Evolutionary conservation across 2,888 invertebrate species (phyloP).

Genomic region (Drosophila prostipennis): DNA sequence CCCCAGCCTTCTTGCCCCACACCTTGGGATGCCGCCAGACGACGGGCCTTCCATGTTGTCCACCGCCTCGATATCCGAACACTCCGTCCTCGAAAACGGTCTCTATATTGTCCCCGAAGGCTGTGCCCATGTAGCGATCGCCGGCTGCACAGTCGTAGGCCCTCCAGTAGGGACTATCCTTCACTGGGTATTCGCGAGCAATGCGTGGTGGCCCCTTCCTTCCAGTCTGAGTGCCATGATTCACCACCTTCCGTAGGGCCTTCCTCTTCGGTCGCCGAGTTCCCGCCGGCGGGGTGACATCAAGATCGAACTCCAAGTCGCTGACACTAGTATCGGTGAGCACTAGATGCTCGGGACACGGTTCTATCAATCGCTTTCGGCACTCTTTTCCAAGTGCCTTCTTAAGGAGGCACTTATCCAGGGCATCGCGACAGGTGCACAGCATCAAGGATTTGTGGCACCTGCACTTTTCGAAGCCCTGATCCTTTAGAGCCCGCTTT

Average conservation of each 20-base stretch:
- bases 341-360: conserved; percentile 68
- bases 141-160: conserved; percentile 72
- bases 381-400: conserved; percentile 85
- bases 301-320: conserved; percentile 88
- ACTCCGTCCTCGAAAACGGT: conserved; percentile 60
- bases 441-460: conserved; percentile 85
- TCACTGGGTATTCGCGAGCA: conserved; percentile 55
- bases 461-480: conserved; percentile 85
- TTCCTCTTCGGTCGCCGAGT: conserved; percentile 85
- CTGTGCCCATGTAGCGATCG: conserved; percentile 58
- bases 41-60: conserved; percentile 37
- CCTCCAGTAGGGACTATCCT: conserved; percentile 63
- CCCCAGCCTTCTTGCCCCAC: not conserved
- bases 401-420: conserved; percentile 84
- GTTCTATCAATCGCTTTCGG: conserved; percentile 51
- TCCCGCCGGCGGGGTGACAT: conserved; percentile 89
- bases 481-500: conserved; percentile 85
- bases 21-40: not conserved
- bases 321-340: conserved; percentile 82
- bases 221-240: conserved; percentile 87
- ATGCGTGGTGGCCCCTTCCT: conserved; percentile 82
- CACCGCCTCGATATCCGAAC: conserved; percentile 57
- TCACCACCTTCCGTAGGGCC: conserved; percentile 75
- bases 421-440: conserved; percentile 75
- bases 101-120: conserved; percentile 49